Percentiles rank a stretch among this genome's conserved stretches.
Conservation (phyloP, 2,113 vertebrate species). For the Narcine bancroftii region DNA sequence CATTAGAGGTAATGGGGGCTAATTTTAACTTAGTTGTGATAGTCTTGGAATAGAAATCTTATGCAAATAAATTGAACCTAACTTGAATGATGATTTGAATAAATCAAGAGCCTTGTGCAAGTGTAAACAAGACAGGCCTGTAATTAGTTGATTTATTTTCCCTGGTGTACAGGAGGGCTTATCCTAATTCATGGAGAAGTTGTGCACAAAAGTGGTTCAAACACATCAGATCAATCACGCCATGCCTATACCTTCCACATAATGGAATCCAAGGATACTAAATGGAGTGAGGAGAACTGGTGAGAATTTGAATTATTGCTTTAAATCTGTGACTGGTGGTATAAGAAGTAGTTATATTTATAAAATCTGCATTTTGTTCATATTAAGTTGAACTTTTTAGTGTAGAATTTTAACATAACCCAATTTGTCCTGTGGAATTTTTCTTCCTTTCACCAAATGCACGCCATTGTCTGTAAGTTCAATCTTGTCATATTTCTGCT, state of each 20-base stretch:
- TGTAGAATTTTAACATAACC: background rate
- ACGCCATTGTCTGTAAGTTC: background rate
- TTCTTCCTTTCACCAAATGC: background rate
- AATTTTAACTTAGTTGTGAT: background rate
- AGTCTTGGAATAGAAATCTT: background rate
- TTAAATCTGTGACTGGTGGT: background rate
- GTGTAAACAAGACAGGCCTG: background rate
- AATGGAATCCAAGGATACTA: conserved; percentile 73
- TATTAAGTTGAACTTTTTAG: background rate
- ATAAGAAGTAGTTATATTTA: background rate
- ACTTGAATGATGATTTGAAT: background rate
- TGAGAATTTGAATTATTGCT: conserved; percentile 46
- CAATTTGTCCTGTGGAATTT: background rate
- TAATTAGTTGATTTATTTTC: background rate
- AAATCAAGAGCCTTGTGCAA: background rate
- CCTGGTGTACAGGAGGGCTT: conserved; percentile 63
- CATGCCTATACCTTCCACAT: conserved; percentile 85
- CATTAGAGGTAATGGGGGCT: background rate
- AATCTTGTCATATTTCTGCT: background rate
- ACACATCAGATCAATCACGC: conserved; percentile 69
- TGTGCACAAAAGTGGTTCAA: conserved; percentile 80
- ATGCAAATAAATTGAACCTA: background rate
- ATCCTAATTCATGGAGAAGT: conserved; percentile 85
- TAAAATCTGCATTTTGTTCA: background rate
- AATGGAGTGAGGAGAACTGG: conserved; percentile 91